A percentile compares a stretch with the other conserved stretches of the same genome.
Evolutionary conservation across 2,797 vertebrate genomes (phyloP).

Genomic region (Pachyuromys duprasi): DNA sequence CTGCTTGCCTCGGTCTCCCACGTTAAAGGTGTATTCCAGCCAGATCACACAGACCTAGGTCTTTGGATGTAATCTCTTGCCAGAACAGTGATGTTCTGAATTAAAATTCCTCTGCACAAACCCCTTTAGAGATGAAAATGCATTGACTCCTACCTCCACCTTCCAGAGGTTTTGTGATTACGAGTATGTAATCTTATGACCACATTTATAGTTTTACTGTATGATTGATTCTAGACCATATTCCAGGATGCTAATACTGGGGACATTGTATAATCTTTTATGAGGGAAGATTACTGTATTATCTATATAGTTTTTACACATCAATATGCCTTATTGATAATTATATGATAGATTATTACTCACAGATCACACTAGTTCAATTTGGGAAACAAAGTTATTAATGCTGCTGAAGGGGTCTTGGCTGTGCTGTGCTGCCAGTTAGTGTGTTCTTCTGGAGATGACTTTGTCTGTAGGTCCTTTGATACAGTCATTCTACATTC

Average conservation of each 20-base stretch:
- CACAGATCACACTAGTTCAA: background rate
- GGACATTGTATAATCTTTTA: background rate
- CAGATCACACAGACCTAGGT: too few relatives aligned
- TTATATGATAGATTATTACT: background rate
- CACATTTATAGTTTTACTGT: conserved; percentile 4
- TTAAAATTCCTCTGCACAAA: too few relatives aligned
- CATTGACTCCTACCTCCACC: background rate
- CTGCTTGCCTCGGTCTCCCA: too few relatives aligned
- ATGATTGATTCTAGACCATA: background rate
- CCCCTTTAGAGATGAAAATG: background rate
- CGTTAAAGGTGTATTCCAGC: too few relatives aligned
- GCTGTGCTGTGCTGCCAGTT: background rate
- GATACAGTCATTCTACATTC: background rate
- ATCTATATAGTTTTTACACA: background rate
- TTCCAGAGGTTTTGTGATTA: background rate
- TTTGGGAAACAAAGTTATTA: background rate
- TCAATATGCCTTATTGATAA: background rate
- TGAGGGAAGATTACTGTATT: background rate
- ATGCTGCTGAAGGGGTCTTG: background rate
- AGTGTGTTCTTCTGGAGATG: background rate
- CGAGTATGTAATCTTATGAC: background rate
- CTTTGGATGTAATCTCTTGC: too few relatives aligned
- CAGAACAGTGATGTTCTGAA: too few relatives aligned
- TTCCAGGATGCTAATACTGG: background rate
- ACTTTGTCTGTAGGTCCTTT: background rate